Percentiles rank a stretch among this genome's conserved stretches.
Evolutionary conservation across 1,140 invertebrate genomes (phyloP).

Genomic region (Elysia chlorotica): DNA sequence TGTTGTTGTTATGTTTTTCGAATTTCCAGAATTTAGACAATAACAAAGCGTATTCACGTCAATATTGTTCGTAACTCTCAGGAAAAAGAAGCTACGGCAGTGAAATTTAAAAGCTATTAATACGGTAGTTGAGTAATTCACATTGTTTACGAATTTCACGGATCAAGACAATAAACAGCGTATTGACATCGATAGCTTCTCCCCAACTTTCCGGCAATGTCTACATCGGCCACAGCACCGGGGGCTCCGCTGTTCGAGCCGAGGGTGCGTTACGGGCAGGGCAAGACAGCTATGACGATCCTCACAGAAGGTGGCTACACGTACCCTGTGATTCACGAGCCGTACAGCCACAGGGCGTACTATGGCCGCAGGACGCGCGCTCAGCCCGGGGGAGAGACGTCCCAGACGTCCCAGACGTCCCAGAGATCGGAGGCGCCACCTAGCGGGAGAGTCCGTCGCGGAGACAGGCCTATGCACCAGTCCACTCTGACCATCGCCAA

Average conservation of each 20-base stretch:
- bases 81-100: neutral
- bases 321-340: constrained; percentile 39
- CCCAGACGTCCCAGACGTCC: too few relatives aligned
- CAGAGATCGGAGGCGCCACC: too few relatives aligned
- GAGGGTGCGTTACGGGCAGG: constrained; percentile 32
- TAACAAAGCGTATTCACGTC: too few relatives aligned
- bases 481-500: constrained; percentile 36
- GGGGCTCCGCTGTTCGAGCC: constrained; percentile 18
- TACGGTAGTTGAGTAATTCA: neutral
- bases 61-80: neutral
- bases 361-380: too few relatives aligned
- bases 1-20: too few relatives aligned
- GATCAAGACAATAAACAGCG: neutral
- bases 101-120: neutral
- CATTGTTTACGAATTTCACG: neutral
- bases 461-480: constrained; percentile 37
- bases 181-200: neutral
- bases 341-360: constrained; percentile 16
- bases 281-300: constrained; percentile 39
- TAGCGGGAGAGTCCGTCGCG: too few relatives aligned
- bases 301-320: constrained; percentile 40
- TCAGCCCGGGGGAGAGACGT: too few relatives aligned
- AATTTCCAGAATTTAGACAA: too few relatives aligned
- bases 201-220: neutral
- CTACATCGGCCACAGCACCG: neutral